Conservation (phyloP, 2,797 vertebrate species). For the Varecia variegata region DNA sequence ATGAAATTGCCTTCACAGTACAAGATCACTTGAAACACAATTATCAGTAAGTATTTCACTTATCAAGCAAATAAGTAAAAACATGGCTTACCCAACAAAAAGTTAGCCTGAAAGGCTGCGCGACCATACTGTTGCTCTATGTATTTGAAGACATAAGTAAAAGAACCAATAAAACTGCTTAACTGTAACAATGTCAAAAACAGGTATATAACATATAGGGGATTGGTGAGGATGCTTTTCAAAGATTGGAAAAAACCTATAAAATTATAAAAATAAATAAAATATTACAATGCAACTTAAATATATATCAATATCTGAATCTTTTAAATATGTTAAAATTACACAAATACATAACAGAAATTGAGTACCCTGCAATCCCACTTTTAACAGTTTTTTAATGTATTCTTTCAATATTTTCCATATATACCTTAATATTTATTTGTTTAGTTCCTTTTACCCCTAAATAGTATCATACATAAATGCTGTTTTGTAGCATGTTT, state of each 20-base stretch:
- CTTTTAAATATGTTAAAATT: not conserved
- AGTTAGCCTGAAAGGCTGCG: conserved; percentile 89
- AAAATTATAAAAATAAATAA: conserved; percentile 59
- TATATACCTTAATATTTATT: not conserved
- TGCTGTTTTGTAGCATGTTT: not conserved
- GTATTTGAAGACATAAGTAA: conserved; percentile 93
- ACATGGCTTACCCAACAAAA: conserved; percentile 86
- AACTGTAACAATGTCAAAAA: conserved; percentile 85
- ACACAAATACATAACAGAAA: not conserved
- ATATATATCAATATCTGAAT: not conserved
- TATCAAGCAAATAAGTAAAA: not conserved
- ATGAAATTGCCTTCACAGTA: not conserved
- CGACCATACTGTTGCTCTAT: conserved; percentile 94
- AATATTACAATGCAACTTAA: not conserved
- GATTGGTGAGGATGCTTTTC: conserved; percentile 88
- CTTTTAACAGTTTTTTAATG: not conserved
- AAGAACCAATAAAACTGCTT: conserved; percentile 87
- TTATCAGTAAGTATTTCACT: not conserved
- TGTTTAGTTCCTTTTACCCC: not conserved
- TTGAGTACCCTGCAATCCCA: not conserved
- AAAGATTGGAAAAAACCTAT: conserved; percentile 90
- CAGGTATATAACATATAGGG: conserved; percentile 87
- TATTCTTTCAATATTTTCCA: not conserved
- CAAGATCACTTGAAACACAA: not conserved
- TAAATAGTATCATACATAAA: not conserved